These are phyloP conservation scores for Drosophila seguyi DNA, from an alignment of 1,140 invertebrate genomes.

Conservation along the genomic window DNA sequence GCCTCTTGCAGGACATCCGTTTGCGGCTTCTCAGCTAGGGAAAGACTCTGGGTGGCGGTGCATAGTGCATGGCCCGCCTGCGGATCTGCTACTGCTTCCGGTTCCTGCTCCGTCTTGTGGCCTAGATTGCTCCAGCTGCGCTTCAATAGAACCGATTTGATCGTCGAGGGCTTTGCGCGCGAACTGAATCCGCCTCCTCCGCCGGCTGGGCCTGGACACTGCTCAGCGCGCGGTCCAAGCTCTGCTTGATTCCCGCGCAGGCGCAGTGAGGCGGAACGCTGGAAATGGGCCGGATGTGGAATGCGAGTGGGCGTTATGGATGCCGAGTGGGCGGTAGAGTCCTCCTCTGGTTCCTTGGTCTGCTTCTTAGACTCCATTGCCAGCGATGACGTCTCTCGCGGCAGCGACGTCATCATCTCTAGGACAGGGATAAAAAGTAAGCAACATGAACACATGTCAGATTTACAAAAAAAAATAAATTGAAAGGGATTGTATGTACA, in stretches of 20 bases:
- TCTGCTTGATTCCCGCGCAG: constrained; percentile 66
- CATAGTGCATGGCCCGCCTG: constrained; percentile 51
- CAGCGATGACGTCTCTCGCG: constrained; percentile 61
- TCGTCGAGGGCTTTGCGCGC: constrained; percentile 70
- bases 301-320: constrained; percentile 63
- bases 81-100: constrained; percentile 32
- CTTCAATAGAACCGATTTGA: constrained; percentile 47
- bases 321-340: constrained; percentile 12
- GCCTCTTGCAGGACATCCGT: constrained; percentile 16
- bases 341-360: constrained; percentile 7
- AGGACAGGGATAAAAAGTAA: not conserved
- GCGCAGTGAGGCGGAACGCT: constrained; percentile 74
- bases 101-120: constrained; percentile 50
- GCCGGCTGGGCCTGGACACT: constrained; percentile 27
- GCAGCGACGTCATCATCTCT: constrained; percentile 62
- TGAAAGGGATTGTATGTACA: not conserved
- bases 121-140: constrained; percentile 71
- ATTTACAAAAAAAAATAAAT: not conserved
- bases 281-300: constrained; percentile 64
- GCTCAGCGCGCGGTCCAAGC: constrained; percentile 17
- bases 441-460: not conserved
- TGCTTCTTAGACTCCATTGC: constrained; percentile 16
- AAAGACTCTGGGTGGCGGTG: constrained; percentile 47
- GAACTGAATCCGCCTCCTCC: constrained; percentile 62
- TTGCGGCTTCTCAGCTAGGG: constrained; percentile 28